Conservation (phyloP, 2,113 vertebrate species). For the Thinocorus orbignyianus region DNA sequence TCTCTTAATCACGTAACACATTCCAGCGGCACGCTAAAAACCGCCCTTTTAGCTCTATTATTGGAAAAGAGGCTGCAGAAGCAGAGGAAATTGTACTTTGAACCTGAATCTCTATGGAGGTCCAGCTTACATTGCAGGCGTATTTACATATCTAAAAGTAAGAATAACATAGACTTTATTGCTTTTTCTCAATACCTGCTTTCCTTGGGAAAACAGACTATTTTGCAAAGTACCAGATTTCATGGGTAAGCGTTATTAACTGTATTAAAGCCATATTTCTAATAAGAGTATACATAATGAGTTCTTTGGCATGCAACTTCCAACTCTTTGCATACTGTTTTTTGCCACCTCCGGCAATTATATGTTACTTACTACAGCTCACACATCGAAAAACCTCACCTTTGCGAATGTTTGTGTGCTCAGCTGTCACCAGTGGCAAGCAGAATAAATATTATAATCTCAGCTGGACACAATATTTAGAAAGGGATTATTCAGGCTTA, state of each 20-base stretch:
- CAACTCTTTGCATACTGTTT: conserved; percentile 7
- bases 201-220: conserved; percentile 20
- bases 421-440: conserved; percentile 39
- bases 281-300: not conserved
- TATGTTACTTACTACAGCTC: not conserved
- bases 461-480: conserved; percentile 54
- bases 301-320: conserved; percentile 11
- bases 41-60: not conserved
- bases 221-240: conserved; percentile 22
- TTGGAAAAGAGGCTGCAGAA: not conserved
- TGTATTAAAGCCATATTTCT: conserved; percentile 48
- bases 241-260: not conserved
- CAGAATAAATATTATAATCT: conserved; percentile 56
- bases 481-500: conserved; percentile 48
- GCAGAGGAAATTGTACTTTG: not conserved
- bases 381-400: not conserved
- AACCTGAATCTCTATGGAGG: not conserved
- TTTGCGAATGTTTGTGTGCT: conserved; percentile 29
- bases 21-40: not conserved
- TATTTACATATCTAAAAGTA: conserved; percentile 29
- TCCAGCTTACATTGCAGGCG: not conserved
- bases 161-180: conserved; percentile 18
- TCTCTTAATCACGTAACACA: not conserved
- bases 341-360: conserved; percentile 30
- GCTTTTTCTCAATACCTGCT: conserved; percentile 5